phyloP scores from a whole-genome alignment of 1,140 invertebrate species.

The Ephestia elutella region DNA sequence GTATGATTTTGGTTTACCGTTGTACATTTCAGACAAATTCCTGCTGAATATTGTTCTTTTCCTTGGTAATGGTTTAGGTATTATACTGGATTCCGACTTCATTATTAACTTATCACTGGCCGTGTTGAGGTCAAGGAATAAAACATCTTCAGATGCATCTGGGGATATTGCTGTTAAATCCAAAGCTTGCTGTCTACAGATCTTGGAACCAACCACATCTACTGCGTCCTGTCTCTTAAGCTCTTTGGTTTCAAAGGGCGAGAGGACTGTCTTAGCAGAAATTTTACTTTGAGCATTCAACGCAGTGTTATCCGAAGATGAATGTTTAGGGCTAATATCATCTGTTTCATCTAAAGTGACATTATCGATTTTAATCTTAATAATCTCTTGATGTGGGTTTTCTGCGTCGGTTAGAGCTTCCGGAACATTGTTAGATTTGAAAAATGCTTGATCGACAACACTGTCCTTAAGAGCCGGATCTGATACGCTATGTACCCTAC shows the following conservation, averaged over 20 bases:
- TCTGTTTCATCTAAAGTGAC: constrained; percentile 61
- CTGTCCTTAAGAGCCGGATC: constrained; percentile 41
- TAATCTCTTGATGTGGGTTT: constrained; percentile 20
- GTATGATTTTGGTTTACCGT: constrained; percentile 58
- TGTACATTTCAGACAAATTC: constrained; percentile 45
- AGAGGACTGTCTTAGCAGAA: constrained; percentile 32
- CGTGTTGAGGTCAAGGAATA: constrained; percentile 19
- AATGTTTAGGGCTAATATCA: constrained; percentile 28
- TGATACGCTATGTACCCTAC: constrained; percentile 57
- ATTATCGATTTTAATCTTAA: constrained; percentile 47
- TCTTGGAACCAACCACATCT: constrained; percentile 29
- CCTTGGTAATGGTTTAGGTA: constrained; percentile 19
- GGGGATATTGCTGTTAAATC: constrained; percentile 16
- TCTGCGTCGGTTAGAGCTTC: constrained; percentile 22
- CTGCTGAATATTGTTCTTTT: constrained; percentile 48
- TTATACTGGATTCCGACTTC: constrained; percentile 38
- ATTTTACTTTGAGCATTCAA: constrained; percentile 20
- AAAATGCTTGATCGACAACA: constrained; percentile 59
- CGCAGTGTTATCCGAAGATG: constrained; percentile 9
- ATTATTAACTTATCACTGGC: constrained; percentile 18
- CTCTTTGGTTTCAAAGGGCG: constrained; percentile 36
- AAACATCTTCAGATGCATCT: constrained; percentile 14
- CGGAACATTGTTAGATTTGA: constrained; percentile 30
- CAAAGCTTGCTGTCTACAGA: constrained; percentile 36
- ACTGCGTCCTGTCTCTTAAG: constrained; percentile 53